Evolutionary conservation across 2,797 vertebrate species (phyloP).

Genomic region (Lacerta agilis): DNA sequence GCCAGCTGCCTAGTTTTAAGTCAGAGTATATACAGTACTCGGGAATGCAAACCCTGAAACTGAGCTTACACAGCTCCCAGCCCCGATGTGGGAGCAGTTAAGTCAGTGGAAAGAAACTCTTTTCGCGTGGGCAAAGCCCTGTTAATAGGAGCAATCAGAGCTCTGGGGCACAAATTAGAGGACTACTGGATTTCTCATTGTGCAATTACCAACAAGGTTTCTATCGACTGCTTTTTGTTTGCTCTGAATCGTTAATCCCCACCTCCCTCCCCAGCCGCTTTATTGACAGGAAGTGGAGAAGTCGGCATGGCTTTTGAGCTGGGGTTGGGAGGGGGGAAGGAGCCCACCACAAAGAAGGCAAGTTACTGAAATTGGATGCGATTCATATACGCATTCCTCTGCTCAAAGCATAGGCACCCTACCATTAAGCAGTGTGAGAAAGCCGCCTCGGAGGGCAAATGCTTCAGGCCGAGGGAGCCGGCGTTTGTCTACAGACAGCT

Average conservation of each 20-base stretch:
- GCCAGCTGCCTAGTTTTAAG: not conserved
- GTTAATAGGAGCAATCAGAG: constrained; percentile 34
- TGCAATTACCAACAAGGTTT: constrained; percentile 57
- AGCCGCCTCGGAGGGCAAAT: too few species aligned
- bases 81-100: too few species aligned
- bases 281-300: constrained; percentile 41
- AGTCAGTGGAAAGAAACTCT: constrained; percentile 35
- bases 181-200: constrained; percentile 9
- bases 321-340: rapidly evolving
- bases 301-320: constrained; percentile 22
- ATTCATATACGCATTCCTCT: constrained; percentile 21
- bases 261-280: constrained; percentile 51
- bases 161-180: constrained; percentile 53
- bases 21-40: not conserved
- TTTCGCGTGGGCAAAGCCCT: not conserved
- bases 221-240: constrained; percentile 61
- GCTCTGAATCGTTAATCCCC: constrained; percentile 50
- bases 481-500: too few species aligned
- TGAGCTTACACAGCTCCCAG: not conserved
- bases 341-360: constrained; percentile 49
- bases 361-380: constrained; percentile 47
- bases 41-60: not conserved
- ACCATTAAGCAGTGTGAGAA: too few species aligned
- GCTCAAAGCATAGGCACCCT: constrained; percentile 22
- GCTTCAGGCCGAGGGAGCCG: too few species aligned